These are phyloP conservation scores for Drosophila sordidula DNA, from an alignment of 2,888 invertebrate genomes.

Conservation along the genomic window DNA sequence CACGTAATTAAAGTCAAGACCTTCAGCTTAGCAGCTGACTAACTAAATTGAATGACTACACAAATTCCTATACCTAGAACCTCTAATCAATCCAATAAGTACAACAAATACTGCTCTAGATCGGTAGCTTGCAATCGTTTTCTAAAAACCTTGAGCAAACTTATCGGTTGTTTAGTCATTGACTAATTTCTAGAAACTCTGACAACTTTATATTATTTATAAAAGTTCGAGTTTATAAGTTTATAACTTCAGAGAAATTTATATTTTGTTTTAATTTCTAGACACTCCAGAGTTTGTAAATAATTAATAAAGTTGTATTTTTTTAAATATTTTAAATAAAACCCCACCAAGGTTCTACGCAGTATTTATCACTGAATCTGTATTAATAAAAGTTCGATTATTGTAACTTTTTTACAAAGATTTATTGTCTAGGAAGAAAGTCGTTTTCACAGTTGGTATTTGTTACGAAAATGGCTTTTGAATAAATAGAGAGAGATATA, in stretches of 20 bases:
- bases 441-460: slow-evolving; percentile 31
- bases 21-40: slow-evolving; percentile 36
- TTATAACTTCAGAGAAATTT: too few relatives aligned
- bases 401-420: slow-evolving; percentile 36
- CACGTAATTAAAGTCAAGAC: slow-evolving; percentile 34
- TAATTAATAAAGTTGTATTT: too few relatives aligned
- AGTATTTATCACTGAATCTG: not conserved
- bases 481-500: slow-evolving; percentile 48
- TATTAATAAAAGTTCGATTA: not conserved
- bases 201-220: not conserved
- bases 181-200: not conserved
- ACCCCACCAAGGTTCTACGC: not conserved
- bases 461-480: slow-evolving; percentile 48
- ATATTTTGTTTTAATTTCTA: too few relatives aligned
- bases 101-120: slow-evolving; percentile 21
- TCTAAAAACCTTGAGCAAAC: slow-evolving; percentile 16
- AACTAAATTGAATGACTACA: slow-evolving; percentile 41
- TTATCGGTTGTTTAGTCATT: not conserved
- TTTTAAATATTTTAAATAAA: too few relatives aligned
- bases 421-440: slow-evolving; percentile 59
- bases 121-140: slow-evolving; percentile 14
- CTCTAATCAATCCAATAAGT: slow-evolving; percentile 34
- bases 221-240: not conserved
- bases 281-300: too few relatives aligned
- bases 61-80: slow-evolving; percentile 15